Conservation (phyloP, 2,888 invertebrate genomes). For the Scaptomyza reducta region DNA sequence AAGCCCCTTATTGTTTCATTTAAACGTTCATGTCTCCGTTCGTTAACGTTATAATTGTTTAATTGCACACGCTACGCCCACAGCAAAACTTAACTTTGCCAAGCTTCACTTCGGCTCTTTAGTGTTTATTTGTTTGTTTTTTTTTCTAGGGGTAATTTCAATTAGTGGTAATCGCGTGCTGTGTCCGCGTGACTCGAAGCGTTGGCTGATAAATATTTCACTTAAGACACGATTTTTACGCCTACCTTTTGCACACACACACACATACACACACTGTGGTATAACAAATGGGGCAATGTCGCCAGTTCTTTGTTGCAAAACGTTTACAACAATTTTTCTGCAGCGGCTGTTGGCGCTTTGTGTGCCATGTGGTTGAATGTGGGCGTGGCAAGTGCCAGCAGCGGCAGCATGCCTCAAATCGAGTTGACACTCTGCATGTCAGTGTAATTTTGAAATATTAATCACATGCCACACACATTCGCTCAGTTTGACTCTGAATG, state of each 20-base stretch:
- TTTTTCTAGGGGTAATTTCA: conserved; percentile 51
- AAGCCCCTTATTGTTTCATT: not conserved
- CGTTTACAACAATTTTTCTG: conserved; percentile 70
- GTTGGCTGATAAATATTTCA: conserved; percentile 79
- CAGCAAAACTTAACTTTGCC: not conserved
- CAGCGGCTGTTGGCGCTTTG: conserved; percentile 62
- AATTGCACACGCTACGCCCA: not conserved
- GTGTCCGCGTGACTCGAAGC: conserved; percentile 69
- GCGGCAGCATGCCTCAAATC: conserved; percentile 56
- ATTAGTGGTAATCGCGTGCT: conserved; percentile 67
- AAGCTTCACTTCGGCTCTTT: not conserved
- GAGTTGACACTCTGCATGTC: conserved; percentile 80
- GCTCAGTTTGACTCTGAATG: conserved; percentile 40
- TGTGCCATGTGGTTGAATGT: conserved; percentile 51
- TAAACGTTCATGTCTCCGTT: not conserved
- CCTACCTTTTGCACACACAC: conserved; percentile 48
- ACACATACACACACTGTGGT: not conserved
- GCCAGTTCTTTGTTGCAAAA: conserved; percentile 62
- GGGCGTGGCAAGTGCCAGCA: conserved; percentile 24
- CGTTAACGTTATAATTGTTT: not conserved
- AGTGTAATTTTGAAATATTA: conserved; percentile 80
- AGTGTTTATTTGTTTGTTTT: not conserved
- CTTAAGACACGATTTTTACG: conserved; percentile 77
- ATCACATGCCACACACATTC: conserved; percentile 67
- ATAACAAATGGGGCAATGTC: conserved; percentile 29